Evolutionary conservation across 2,113 vertebrate species (phyloP).

Genomic region (Alligator sinensis): DNA sequence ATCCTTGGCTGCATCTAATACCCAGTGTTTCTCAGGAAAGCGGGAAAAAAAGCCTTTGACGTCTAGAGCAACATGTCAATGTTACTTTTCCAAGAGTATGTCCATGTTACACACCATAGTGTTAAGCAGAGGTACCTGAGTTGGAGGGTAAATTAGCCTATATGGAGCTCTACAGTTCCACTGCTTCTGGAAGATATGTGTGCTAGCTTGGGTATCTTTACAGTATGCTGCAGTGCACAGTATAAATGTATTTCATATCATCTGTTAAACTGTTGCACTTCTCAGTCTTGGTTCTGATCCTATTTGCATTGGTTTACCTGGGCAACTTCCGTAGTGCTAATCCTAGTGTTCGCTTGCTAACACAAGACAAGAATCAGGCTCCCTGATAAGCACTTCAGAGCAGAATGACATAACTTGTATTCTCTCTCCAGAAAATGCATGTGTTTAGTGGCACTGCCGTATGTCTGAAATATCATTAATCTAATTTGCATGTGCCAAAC

Average conservation of each 20-base stretch:
- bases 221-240: too few relatives aligned
- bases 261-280: not conserved
- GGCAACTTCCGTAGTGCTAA: conserved; percentile 10
- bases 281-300: not conserved
- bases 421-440: not conserved
- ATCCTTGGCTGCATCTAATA: too few relatives aligned
- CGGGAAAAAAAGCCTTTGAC: too few relatives aligned
- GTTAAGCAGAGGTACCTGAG: too few relatives aligned
- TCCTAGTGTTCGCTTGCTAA: not conserved
- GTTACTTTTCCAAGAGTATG: too few relatives aligned
- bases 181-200: too few relatives aligned
- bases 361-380: conserved; percentile 3
- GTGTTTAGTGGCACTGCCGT: conserved; percentile 19
- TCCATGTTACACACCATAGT: too few relatives aligned
- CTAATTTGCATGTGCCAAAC: conserved; percentile 35
- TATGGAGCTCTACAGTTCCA: too few relatives aligned
- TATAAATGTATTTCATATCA: rapidly evolving
- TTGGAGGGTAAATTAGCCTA: too few relatives aligned
- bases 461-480: conserved; percentile 41
- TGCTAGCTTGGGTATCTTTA: too few relatives aligned
- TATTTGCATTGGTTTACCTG: not conserved
- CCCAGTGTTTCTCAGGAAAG: too few relatives aligned
- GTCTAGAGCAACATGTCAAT: too few relatives aligned
- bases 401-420: not conserved
- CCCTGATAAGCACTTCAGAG: not conserved